phyloP scores from a whole-genome alignment of 2,797 vertebrate species.

The Linurgus olivaceus region DNA sequence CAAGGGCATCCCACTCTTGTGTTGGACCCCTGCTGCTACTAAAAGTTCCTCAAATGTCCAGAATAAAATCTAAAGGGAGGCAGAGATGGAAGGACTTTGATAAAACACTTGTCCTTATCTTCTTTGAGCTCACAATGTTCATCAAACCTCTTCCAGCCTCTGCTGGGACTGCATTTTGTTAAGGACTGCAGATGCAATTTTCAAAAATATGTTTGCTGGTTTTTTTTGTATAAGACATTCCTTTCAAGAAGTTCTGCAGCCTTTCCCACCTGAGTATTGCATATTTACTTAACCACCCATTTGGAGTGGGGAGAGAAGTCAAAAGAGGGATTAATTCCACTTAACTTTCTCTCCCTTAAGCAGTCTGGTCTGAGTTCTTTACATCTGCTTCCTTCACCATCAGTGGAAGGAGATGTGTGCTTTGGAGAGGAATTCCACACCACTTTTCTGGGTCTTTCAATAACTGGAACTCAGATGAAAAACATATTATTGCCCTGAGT shows the following conservation, averaged over 20 bases:
- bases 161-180: not conserved
- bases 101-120: not conserved
- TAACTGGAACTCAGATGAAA: not conserved
- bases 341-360: not conserved
- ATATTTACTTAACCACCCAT: not conserved
- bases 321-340: not conserved
- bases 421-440: not conserved
- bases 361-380: not conserved
- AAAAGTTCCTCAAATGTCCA: not conserved
- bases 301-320: not conserved
- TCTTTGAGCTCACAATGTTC: not conserved
- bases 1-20: not conserved
- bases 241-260: not conserved
- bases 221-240: not conserved
- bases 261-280: not conserved
- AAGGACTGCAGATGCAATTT: not conserved
- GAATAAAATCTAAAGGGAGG: not conserved
- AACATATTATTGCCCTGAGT: not conserved
- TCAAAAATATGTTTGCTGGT: not conserved
- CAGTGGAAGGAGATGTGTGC: not conserved
- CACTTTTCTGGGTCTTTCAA: not conserved
- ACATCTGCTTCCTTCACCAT: not conserved
- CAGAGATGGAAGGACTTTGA: not conserved
- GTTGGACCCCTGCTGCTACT: not conserved
- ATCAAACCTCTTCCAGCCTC: not conserved